Base-by-base conservation (phyloP, 2,888 invertebrate genomes). In the Dasysyrphus tricinctus region DNA sequence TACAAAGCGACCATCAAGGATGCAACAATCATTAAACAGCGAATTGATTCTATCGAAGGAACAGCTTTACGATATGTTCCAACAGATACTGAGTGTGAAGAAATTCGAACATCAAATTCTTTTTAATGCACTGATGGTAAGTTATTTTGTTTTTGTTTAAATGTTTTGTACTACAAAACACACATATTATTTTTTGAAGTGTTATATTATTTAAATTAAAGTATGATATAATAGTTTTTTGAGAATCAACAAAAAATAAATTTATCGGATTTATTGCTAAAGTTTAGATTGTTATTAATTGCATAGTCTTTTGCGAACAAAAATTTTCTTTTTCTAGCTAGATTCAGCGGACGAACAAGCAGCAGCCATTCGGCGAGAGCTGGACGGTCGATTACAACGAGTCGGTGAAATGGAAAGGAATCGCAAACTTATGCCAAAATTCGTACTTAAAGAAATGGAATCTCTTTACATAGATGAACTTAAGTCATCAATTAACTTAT, bases 401-500 rank as follows among this genome's bases (percentile, higher is more conserved):
- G 97, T 98, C 85, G 96, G 97, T 89, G 98, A 99, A 94, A 98
- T 99, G 97, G 98, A 98, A 93, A 97, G 96, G 95, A 98, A 98
- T 93, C 96, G 98, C 90, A 98, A 98, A 93, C 93, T 99, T 91
- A 98, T 98, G 98, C 99, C 99, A 89, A 98, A 98, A 94, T 99
- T 99, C 94, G 98, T 99, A 88, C 95, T 99, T 90, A 99, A 99
- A 95, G 99, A 99, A 94, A 99, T 99, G 99, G 99, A 99, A 94
- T 98, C 98, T 73, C 95, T 99, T 91, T 99, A 98, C 94, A 97
- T 99, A 91, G 99, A 99, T 94, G 99, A 99, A 93, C 94, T 98
- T 91, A 98, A 98, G 93, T 96, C 98, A 83, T 98, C 98, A 88
- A 99, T 99, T 93, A 99, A 99, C 93, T 95, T 98, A 90, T 94